phyloP scores from a whole-genome alignment of 2,113 vertebrate genomes.

The Fregetta grallaria region DNA sequence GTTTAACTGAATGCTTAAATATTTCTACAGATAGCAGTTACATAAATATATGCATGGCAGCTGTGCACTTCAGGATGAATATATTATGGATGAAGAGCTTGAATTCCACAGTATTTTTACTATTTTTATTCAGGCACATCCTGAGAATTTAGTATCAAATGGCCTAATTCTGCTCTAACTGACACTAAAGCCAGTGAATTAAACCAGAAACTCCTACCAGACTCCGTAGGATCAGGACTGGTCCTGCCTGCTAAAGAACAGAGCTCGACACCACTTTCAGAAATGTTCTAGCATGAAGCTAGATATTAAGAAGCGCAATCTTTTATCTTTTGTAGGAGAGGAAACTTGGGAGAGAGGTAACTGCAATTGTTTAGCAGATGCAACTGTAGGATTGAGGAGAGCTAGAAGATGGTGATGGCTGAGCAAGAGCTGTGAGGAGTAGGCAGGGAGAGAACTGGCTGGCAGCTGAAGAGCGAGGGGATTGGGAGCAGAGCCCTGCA shows the following conservation, averaged over 20 bases:
- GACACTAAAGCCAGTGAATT: not conserved
- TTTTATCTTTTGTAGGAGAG: not conserved
- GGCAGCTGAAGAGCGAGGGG: not conserved
- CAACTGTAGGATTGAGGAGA: not conserved
- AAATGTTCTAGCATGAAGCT: not conserved
- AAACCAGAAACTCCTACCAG: not conserved
- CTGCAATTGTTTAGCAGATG: not conserved
- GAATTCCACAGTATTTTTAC: conserved; percentile 47
- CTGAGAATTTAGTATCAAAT: conserved; percentile 42
- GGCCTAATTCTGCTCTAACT: not conserved
- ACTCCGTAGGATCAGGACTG: not conserved
- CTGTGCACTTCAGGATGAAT: conserved; percentile 54
- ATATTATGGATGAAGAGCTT: conserved; percentile 33
- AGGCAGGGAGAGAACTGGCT: not conserved
- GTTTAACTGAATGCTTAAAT: conserved; percentile 1
- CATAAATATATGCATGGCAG: conserved; percentile 50
- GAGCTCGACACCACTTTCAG: not conserved
- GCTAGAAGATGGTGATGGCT: not conserved
- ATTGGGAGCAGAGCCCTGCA: not conserved
- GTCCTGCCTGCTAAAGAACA: not conserved
- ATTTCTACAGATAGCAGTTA: conserved; percentile 53
- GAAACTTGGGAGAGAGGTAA: not conserved
- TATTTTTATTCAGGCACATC: conserved; percentile 58
- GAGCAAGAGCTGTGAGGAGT: not conserved
- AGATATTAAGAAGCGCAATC: not conserved